Conservation (phyloP, 1,140 invertebrate genomes). For the Leptoteleia sp. region DNA sequence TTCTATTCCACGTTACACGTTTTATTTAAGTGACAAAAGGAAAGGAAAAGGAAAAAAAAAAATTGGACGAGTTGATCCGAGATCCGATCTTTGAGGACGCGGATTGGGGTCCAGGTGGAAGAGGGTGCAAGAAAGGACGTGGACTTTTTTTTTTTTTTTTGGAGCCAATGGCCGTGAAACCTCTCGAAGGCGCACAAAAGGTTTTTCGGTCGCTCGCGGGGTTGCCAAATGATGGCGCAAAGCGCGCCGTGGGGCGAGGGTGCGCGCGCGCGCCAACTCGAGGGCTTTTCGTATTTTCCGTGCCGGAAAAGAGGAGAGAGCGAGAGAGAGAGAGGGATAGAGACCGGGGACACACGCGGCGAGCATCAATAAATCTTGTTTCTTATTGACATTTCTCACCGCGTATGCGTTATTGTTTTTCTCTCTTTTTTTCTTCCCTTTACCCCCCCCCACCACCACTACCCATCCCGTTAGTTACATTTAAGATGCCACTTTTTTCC, state of each 20-base stretch:
- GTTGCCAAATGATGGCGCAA: slow-evolving; percentile 45
- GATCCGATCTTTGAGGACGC: slow-evolving; percentile 26
- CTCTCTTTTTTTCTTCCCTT: no score
- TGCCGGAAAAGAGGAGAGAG: not conserved
- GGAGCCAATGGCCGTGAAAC: slow-evolving; percentile 46
- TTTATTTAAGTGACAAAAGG: slow-evolving; percentile 10
- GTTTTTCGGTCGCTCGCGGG: slow-evolving; percentile 44
- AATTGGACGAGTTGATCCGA: slow-evolving; percentile 17
- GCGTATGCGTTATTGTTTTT: no score
- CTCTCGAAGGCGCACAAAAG: slow-evolving; percentile 51
- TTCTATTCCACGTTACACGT: not conserved
- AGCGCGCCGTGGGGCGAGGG: slow-evolving; percentile 27
- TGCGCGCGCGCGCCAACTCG: slow-evolving; percentile 25
- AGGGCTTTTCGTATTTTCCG: slow-evolving; percentile 23
- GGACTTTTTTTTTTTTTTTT: slow-evolving; percentile 26
- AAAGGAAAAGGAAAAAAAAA: no score
- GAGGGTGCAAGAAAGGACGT: slow-evolving; percentile 16
- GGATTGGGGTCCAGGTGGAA: slow-evolving; percentile 14
- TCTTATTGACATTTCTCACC: slow-evolving; percentile 41
- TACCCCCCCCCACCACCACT: no score
- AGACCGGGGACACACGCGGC: slow-evolving; percentile 7
- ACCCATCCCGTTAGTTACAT: no score
- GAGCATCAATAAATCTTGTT: slow-evolving; percentile 48
- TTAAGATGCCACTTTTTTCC: slow-evolving; percentile 1
- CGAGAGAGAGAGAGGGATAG: not conserved